Conservation (phyloP, 1,140 invertebrate species). For the Metaphire vulgaris region DNA sequence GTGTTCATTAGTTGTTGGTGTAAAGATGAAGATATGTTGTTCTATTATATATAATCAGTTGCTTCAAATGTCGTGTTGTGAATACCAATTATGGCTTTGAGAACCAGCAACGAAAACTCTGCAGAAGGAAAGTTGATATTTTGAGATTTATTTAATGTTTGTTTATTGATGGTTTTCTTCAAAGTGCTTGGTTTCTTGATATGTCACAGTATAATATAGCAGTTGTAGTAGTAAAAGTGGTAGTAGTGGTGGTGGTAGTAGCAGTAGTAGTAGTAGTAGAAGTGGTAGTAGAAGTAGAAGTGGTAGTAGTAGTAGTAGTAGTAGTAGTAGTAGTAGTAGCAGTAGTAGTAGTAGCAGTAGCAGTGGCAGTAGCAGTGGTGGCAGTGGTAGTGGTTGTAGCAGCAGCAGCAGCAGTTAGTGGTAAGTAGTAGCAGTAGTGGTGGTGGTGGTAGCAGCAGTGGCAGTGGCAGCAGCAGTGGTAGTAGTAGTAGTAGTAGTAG, state of each 20-base stretch:
- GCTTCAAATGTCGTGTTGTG: too few species aligned
- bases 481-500: neutral
- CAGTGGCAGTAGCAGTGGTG: too few species aligned
- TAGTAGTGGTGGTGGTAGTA: neutral
- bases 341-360: slow-evolving; percentile 10
- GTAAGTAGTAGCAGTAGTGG: slow-evolving; percentile 3
- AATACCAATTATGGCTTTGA: too few species aligned
- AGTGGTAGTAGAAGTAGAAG: too few species aligned
- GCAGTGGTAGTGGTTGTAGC: slow-evolving; percentile 6
- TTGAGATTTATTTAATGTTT: too few species aligned
- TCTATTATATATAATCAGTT: too few species aligned
- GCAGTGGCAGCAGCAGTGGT: neutral
- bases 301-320: slow-evolving; percentile 10
- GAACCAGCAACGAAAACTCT: too few species aligned
- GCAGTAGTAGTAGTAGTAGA: slow-evolving; percentile 6
- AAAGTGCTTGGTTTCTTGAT: neutral
- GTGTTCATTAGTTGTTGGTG: too few species aligned
- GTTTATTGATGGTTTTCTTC: too few species aligned
- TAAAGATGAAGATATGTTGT: too few species aligned
- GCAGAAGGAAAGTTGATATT: too few species aligned
- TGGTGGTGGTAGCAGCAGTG: too few species aligned
- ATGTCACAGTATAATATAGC: neutral
- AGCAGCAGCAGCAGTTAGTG: neutral
- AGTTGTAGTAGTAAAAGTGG: neutral
- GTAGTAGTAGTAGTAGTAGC: slow-evolving; percentile 10